Evolutionary conservation across 2,888 invertebrate species (phyloP), one percentile per base, ranked within the genome.

Genomic region (Eilema depressum): DNA sequence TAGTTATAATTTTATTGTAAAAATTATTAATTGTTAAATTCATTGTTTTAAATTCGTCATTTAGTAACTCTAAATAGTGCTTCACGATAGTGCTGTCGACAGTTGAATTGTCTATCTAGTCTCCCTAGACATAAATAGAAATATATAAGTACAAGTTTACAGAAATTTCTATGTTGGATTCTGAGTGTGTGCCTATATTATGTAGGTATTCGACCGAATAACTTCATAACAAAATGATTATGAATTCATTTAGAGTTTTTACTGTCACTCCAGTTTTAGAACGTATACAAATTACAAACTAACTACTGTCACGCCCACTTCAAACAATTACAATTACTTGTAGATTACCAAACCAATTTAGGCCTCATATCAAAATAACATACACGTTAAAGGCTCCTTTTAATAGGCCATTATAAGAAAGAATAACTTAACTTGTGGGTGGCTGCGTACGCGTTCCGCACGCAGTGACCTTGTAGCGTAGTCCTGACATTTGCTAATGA

Each of bases 401-500:
- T 78, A 84, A 83, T 83, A 82, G 76, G 75, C 74, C 77, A 80
- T 84, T 82, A 75, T 70, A 68, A 80, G 71, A 69, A 80, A 75
- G 80, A 78, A 76, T 78, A 79, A 82, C 79, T 73, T 75, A 69
- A 78, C 76, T 76, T 69, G 78, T 82, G 83, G 82, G 84, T 83
- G 82, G 81, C 75, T 79, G 75, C 73, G 71, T 77, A 79, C 69
- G 77, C 81, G 83, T 81, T 81, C 79, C 79, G 80, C 81, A 82
- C 81, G 82, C 81, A 79, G 76, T 83, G 81, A 78, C 88, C 87
- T 89, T 86, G 86, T 75, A 74, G 67, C 78, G 82, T 78, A 84
- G 88, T 86, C 81, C 82, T 89, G 87, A 87, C 89, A 90, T 91
- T 89, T 87, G 83, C 89, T 91, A 90, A 91, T 90, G 88, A 86